Evolutionary conservation across 2,888 invertebrate genomes (phyloP).

Genomic region (Watsonalla binaria): DNA sequence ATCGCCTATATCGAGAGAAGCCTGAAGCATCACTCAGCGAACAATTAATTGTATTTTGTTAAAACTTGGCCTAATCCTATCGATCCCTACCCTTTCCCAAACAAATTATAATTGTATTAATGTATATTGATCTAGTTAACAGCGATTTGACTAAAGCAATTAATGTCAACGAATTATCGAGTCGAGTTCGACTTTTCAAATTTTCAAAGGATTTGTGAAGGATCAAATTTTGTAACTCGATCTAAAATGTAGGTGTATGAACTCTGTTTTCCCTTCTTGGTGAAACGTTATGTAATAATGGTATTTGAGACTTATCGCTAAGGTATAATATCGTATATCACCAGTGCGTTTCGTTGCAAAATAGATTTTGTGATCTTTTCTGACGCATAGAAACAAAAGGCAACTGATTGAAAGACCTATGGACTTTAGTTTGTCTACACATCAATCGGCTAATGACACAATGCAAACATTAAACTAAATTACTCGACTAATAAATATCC

Average conservation of each 20-base stretch:
- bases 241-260: background rate
- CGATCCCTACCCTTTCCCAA: slow-evolving; percentile 56
- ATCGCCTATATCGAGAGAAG: background rate
- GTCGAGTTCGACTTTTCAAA: slow-evolving; percentile 5
- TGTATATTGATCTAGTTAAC: slow-evolving; percentile 64
- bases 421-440: too few species aligned
- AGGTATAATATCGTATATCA: background rate
- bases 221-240: background rate
- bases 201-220: background rate
- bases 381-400: too few species aligned
- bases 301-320: background rate
- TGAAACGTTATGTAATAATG: background rate
- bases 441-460: too few species aligned
- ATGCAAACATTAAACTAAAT: background rate
- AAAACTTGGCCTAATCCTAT: slow-evolving; percentile 69
- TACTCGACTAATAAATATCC: background rate
- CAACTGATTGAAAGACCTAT: too few species aligned
- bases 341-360: too few species aligned
- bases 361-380: too few species aligned
- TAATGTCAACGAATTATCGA: slow-evolving; percentile 14
- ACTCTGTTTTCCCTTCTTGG: background rate
- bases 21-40: slow-evolving; percentile 10
- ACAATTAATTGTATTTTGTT: slow-evolving; percentile 68
- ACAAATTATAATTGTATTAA: slow-evolving; percentile 66
- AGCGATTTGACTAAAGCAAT: slow-evolving; percentile 13